Evolutionary conservation across 2,888 invertebrate genomes (phyloP).

Genomic region (Eilema caniola): DNA sequence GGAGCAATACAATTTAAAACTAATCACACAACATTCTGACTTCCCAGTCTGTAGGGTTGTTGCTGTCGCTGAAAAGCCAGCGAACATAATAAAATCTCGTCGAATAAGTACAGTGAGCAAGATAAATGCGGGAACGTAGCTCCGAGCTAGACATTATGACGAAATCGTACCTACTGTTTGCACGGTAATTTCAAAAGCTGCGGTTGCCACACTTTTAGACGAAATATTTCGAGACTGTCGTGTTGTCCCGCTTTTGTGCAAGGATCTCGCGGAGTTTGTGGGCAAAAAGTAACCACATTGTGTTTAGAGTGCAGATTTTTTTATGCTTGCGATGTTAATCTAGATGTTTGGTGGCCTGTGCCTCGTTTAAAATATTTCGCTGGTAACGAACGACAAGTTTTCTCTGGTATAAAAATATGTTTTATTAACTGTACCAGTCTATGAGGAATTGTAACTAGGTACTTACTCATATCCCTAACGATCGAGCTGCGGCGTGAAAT

Average conservation of each 20-base stretch:
- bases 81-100: conserved; percentile 69
- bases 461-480: no score
- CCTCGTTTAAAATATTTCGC: conserved; percentile 16
- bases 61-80: conserved; percentile 57
- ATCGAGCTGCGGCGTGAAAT: no score
- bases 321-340: conserved; percentile 28
- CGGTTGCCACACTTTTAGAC: conserved; percentile 29
- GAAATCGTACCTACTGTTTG: conserved; percentile 63
- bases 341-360: conserved; percentile 19
- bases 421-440: no score
- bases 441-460: no score
- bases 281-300: conserved; percentile 35
- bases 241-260: conserved; percentile 25
- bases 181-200: conserved; percentile 62
- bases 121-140: conserved; percentile 58
- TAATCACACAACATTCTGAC: conserved; percentile 51
- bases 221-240: conserved; percentile 32
- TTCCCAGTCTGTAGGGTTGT: conserved; percentile 23
- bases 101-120: conserved; percentile 64
- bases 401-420: background rate
- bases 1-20: conserved; percentile 59
- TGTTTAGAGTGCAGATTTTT: conserved; percentile 30
- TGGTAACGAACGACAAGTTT: background rate
- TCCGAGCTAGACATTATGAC: conserved; percentile 56
- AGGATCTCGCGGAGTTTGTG: conserved; percentile 36